Conservation (phyloP, 2,797 vertebrate species). For the Sternarchorhynchus goeldii region DNA sequence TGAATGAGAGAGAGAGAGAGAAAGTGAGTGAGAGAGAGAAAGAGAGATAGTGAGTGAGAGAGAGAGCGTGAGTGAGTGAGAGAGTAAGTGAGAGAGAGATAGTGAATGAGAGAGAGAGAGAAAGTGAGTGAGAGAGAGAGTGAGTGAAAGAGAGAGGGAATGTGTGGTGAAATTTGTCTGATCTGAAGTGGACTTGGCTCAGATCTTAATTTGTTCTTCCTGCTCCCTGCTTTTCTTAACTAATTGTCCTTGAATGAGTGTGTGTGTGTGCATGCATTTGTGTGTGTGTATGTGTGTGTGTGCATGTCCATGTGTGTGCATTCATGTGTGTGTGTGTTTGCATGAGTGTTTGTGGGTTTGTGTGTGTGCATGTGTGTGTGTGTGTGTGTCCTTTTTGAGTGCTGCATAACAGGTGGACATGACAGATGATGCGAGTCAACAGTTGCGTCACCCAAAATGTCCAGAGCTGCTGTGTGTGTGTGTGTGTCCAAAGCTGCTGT, state of each 20-base stretch:
- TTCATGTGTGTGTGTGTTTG: constrained; percentile 13
- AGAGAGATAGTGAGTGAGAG: too few relatives aligned
- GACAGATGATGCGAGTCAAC: constrained; percentile 37
- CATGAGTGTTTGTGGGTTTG: constrained; percentile 25
- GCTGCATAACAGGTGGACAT: constrained; percentile 20
- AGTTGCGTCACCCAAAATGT: constrained; percentile 33
- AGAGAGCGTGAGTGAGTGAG: too few relatives aligned
- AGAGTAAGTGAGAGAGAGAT: too few relatives aligned
- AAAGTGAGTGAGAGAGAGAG: too few relatives aligned
- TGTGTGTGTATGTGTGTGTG: constrained; percentile 18
- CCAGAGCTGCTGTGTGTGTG: too few relatives aligned
- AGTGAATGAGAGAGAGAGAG: too few relatives aligned
- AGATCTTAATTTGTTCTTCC: background rate
- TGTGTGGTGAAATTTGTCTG: too few relatives aligned
- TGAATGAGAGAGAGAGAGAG: too few relatives aligned
- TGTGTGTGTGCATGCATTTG: background rate
- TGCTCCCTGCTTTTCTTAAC: background rate
- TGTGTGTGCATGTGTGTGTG: constrained; percentile 12
- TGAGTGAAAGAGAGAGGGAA: too few relatives aligned
- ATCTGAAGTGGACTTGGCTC: too few relatives aligned
- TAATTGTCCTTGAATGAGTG: constrained; percentile 1
- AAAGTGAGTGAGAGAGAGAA: too few relatives aligned
- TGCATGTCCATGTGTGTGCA: constrained; percentile 16
- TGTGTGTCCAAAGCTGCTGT: too few relatives aligned
- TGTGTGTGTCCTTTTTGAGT: background rate